phyloP scores from a whole-genome alignment of 2,888 invertebrate species.

The Biston betularia region DNA sequence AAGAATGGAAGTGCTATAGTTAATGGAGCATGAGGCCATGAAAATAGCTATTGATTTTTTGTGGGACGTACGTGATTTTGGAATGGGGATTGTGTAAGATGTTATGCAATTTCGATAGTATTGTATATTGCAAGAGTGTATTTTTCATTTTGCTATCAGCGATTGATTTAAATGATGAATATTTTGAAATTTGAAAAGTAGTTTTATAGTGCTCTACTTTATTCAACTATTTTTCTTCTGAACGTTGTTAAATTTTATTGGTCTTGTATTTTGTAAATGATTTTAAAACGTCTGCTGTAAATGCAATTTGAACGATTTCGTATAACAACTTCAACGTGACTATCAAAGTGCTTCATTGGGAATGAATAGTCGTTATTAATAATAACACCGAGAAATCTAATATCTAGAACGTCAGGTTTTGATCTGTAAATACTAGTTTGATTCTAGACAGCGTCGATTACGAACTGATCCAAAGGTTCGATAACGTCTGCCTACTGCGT shows the following conservation, averaged over 20 bases:
- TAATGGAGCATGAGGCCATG: slow-evolving; percentile 55
- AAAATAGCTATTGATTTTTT: slow-evolving; percentile 63
- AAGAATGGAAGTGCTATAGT: slow-evolving; percentile 46
- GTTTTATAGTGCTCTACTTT: neutral
- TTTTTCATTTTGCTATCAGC: too few species aligned
- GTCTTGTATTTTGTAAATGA: neutral
- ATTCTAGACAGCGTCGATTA: slow-evolving; percentile 42
- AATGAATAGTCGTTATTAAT: slow-evolving; percentile 20
- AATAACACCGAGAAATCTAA: slow-evolving; percentile 18
- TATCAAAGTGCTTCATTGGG: slow-evolving; percentile 9
- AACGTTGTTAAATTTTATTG: neutral
- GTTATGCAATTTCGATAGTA: slow-evolving; percentile 16
- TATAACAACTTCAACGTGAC: slow-evolving; percentile 6
- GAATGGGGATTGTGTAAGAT: slow-evolving; percentile 25
- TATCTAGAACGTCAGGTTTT: slow-evolving; percentile 29
- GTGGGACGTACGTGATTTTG: slow-evolving; percentile 45
- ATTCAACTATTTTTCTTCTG: neutral
- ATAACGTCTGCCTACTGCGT: slow-evolving; percentile 38
- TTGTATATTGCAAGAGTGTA: neutral
- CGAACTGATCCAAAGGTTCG: slow-evolving; percentile 38
- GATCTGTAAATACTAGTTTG: slow-evolving; percentile 43
- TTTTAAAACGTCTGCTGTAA: neutral
- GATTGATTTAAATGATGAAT: too few species aligned
- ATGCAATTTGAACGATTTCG: neutral
- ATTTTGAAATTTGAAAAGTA: neutral